These are phyloP conservation scores for Drosophila eohydei DNA, from an alignment of 2,888 invertebrate species.

Conservation along the genomic window DNA sequence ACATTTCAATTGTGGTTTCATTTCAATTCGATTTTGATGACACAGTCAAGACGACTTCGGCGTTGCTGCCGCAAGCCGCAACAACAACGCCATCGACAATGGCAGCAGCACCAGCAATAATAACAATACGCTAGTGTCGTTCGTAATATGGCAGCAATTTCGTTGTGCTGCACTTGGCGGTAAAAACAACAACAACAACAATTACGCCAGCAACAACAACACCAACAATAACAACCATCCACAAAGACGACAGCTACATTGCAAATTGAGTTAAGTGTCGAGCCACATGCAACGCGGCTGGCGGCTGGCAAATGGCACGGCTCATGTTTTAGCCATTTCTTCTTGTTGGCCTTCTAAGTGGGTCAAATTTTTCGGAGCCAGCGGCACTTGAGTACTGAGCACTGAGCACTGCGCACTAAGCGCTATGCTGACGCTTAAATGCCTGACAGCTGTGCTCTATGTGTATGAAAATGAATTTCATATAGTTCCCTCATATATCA, in stretches of 20 bases:
- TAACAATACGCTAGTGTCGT: slow-evolving; percentile 77
- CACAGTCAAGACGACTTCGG: slow-evolving; percentile 63
- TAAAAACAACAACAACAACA: slow-evolving; percentile 37
- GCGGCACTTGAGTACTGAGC: slow-evolving; percentile 46
- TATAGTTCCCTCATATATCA: slow-evolving; percentile 32
- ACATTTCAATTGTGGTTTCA: slow-evolving; percentile 80
- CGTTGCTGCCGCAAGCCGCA: slow-evolving; percentile 43
- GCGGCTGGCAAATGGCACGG: slow-evolving; percentile 61
- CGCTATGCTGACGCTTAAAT: slow-evolving; percentile 57
- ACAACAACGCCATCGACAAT: slow-evolving; percentile 42
- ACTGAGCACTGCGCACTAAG: slow-evolving; percentile 19
- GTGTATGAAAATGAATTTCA: slow-evolving; percentile 20
- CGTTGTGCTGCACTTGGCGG: slow-evolving; percentile 64
- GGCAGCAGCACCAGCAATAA: slow-evolving; percentile 46
- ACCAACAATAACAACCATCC: slow-evolving; percentile 13
- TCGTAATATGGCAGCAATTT: slow-evolving; percentile 76
- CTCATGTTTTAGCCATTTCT: slow-evolving; percentile 51
- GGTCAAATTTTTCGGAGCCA: slow-evolving; percentile 69
- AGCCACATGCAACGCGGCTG: slow-evolving; percentile 65
- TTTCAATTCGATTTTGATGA: slow-evolving; percentile 76
- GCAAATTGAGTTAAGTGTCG: slow-evolving; percentile 81
- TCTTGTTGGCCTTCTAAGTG: slow-evolving; percentile 53
- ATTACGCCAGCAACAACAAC: slow-evolving; percentile 11
- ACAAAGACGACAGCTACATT: slow-evolving; percentile 52
- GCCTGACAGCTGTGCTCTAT: slow-evolving; percentile 50